Evolutionary conservation across 2,113 vertebrate genomes (phyloP).

Genomic region (Petromus typicus): DNA sequence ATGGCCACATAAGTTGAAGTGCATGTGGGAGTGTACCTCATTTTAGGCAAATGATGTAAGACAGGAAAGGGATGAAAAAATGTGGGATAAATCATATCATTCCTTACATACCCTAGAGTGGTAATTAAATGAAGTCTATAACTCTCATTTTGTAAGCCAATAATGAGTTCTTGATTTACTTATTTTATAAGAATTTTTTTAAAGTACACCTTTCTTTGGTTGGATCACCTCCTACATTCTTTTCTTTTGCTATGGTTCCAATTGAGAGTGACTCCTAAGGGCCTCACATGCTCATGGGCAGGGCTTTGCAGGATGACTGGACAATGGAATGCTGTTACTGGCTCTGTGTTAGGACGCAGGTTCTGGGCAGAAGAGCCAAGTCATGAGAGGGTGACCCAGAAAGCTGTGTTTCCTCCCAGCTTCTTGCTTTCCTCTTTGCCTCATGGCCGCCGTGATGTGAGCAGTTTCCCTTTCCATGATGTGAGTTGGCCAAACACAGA

Average conservation of each 20-base stretch:
- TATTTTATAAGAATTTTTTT: constrained; percentile 30
- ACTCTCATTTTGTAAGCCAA: constrained; percentile 20
- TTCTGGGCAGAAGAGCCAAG: not conserved
- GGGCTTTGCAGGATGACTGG: not conserved
- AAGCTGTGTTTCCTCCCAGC: not conserved
- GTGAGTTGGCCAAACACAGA: not conserved
- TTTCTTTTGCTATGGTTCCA: not conserved
- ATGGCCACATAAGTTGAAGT: not conserved
- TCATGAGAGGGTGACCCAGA: not conserved
- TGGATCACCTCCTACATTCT: not conserved
- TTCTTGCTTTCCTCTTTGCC: not conserved
- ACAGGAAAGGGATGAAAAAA: not conserved
- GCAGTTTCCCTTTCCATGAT: no score
- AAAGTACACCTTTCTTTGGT: constrained; percentile 18
- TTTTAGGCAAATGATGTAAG: not conserved
- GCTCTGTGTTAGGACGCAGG: not conserved
- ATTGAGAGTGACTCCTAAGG: not conserved
- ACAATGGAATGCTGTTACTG: not conserved
- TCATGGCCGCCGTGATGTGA: not conserved
- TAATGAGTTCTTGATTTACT: not conserved
- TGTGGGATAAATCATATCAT: not conserved
- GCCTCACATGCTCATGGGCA: not conserved
- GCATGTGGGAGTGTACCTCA: not conserved
- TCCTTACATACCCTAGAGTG: not conserved
- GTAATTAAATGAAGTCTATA: not conserved